Evolutionary conservation across 2,797 vertebrate genomes (phyloP), one percentile per base, ranked within the genome.

Genomic region (Borostomias antarcticus): DNA sequence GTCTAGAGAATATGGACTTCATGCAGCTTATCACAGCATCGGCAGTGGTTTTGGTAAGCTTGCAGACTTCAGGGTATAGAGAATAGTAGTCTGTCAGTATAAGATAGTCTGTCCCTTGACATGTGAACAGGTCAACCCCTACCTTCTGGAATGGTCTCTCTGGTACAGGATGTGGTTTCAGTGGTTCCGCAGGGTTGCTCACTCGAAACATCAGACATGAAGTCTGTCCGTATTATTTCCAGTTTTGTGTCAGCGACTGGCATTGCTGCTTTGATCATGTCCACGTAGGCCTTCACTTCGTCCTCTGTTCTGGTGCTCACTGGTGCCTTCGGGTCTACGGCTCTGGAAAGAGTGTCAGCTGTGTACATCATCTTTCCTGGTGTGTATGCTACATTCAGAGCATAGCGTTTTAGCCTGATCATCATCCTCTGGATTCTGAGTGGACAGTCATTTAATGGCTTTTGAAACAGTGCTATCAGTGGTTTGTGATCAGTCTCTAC

Each of bases 401-500:
- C 2, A 6, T 73, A 72, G 21, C 28, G 13, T 68, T 79, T 62
- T n/a, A 69, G 52, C 13, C 62, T 50, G 15, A 75, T 82, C 51
- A 74, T 45, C 70, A 79, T 82, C 19, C 19, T n/a, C 19, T 50
- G 47, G 26, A 69, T 76, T 30, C 11, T 32, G 1, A 77, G 50
- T 17, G 40, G 64, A 43, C 66, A 74, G 17, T 71, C 58, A 66
- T 73, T 79, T 3, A 77, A 29, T 19, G 59, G 23, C 29, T 74
- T 83, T 53, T 52, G 19, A 23, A 81, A 76, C 17, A 77, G 58
- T 4, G 43, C 56, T 52, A 72, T 65, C 37, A 77, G 13, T 2
- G 64, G 61, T 19, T 82, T 76, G 30, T 78, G 69, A n/a, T 78
- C 76, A 2, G 72, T 78, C 40, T 81, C 65, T 3, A 74, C 69